Base-by-base conservation (phyloP, 2,888 invertebrate genomes). In the Plebejus anna region DNA sequence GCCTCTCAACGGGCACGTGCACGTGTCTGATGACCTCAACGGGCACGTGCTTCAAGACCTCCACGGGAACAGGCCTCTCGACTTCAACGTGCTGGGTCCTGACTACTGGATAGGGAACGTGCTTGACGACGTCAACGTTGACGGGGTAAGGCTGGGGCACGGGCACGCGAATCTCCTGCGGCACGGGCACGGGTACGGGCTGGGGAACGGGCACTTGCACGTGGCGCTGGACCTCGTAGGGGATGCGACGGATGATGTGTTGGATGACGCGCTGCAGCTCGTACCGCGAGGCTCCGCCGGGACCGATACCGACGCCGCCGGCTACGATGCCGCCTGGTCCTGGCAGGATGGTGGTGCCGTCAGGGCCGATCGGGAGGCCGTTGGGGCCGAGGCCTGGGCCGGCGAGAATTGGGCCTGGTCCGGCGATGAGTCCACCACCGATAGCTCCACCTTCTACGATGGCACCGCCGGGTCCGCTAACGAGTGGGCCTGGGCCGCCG, bases 141-240 rank as follows among this genome's bases (percentile, higher is more conserved):
- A 94, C 93, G 4, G 90, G 90, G 89, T 93, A 93, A 78, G 94
- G 94, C 78, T 93, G 91, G 0, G 94, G 94, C 0, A 94, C 93
- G 59, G 91, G 90, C 1, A 94, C 93, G 77, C 83, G 87, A 22
- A 94, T 88, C 80, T 92, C 91, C 6, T 92, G 88, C 22, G 88
- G 91, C 2, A 93, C 92, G 5, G 92, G 93, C 4, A 90, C 89
- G 0, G 92, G 88, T 1, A 87, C 87, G 6, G 92, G 85, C 1
- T 90, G 90, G 0, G 94, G 94, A 6, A 94, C 92, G 6, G 86
- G 84, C 0, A 94, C 85, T 79, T 92, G 84, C 2, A 94, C 80
- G 82, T 94, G 94, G 22, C 90, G 89, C 55, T 87, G 88, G n/a
- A 94, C 90, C 79, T 93, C 94, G n/a, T 93, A 81, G 1, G 94